These are phyloP conservation scores for Strix occidentalis DNA, from an alignment of 2,797 vertebrate species.

Conservation along the genomic window DNA sequence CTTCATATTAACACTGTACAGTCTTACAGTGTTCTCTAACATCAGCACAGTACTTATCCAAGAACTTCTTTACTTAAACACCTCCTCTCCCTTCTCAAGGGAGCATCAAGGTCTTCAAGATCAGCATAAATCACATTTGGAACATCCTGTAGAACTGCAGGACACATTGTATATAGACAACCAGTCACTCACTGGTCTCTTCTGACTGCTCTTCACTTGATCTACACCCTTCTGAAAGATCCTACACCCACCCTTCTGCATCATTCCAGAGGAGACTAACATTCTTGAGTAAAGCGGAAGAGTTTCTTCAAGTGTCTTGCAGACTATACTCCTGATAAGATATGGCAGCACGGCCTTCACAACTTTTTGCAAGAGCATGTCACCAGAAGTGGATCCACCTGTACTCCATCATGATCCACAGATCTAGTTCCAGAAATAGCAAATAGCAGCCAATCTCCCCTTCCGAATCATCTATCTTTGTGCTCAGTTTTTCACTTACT, in stretches of 20 bases:
- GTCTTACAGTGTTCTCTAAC: not conserved
- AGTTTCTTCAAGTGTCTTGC: not conserved
- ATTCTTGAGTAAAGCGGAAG: not conserved
- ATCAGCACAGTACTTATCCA: not conserved
- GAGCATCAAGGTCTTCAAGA: not conserved
- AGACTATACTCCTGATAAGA: not conserved
- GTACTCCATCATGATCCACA: not conserved
- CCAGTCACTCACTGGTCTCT: not conserved
- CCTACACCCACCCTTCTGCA: not conserved
- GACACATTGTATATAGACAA: fast-evolving
- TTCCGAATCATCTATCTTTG: not conserved
- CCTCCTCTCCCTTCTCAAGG: not conserved
- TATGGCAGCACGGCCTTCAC: not conserved
- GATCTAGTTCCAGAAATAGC: not conserved
- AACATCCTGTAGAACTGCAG: not conserved
- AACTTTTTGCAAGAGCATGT: not conserved
- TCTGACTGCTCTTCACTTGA: not conserved
- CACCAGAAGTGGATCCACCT: not conserved
- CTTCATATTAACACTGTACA: not conserved
- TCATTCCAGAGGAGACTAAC: not conserved
- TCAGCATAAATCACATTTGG: not conserved
- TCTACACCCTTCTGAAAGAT: not conserved
- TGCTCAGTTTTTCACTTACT: not conserved
- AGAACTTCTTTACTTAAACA: not conserved
- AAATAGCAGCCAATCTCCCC: not conserved